phyloP scores from a whole-genome alignment of 2,113 vertebrate genomes.

The Bambusicola thoracicus region DNA sequence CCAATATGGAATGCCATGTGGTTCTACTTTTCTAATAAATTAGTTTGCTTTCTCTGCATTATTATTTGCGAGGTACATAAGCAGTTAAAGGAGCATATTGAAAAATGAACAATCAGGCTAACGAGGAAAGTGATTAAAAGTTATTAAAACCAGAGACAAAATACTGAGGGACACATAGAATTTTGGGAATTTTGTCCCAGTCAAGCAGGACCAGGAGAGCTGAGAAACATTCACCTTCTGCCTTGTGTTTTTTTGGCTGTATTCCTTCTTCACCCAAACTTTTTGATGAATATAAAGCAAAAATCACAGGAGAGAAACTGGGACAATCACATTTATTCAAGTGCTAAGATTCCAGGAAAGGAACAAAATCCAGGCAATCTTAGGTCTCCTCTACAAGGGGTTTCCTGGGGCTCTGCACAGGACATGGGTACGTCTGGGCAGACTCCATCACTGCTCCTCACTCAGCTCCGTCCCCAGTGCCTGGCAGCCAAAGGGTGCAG shows the following conservation, averaged over 20 bases:
- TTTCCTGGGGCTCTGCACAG: accelerated
- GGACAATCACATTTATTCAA: background rate
- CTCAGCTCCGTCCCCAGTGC: background rate
- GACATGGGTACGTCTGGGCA: background rate
- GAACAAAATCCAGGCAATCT: background rate
- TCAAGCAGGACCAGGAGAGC: background rate
- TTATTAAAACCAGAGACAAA: conserved; percentile 41
- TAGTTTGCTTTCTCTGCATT: conserved; percentile 39
- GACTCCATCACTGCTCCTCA: accelerated
- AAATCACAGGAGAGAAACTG: background rate
- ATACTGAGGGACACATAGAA: background rate
- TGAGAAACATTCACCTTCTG: background rate
- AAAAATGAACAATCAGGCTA: conserved; percentile 58
- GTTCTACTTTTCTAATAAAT: conserved; percentile 68
- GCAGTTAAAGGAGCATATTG: conserved; percentile 48
- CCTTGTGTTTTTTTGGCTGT: background rate
- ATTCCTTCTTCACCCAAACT: background rate
- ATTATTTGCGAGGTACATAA: conserved; percentile 40
- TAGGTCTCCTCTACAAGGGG: background rate
- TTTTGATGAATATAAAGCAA: background rate
- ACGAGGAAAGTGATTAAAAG: conserved; percentile 29
- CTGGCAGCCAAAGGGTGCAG: conserved; percentile 4
- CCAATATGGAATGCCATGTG: conserved; percentile 73
- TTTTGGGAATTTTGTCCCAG: background rate
- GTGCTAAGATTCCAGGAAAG: background rate